Conservation (phyloP, 1,140 invertebrate genomes). For the Leptinotarsa undecemlineata region DNA sequence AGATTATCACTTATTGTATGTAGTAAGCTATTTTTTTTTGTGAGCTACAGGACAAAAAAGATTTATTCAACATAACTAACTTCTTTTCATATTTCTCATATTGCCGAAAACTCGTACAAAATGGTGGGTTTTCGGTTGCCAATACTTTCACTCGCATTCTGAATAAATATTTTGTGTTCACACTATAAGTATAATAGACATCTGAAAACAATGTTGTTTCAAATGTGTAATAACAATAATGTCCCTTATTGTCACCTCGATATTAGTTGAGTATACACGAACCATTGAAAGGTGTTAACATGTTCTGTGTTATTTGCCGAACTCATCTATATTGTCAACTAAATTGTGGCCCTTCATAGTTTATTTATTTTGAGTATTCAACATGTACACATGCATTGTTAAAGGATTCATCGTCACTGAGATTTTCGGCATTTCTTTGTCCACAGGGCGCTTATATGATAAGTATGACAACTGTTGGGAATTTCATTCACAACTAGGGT, state of each 20-base stretch:
- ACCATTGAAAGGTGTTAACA: not conserved
- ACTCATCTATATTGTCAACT: conserved; percentile 1
- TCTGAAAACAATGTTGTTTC: not conserved
- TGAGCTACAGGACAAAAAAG: too few relatives aligned
- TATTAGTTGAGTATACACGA: conserved; percentile 12
- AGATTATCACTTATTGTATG: too few relatives aligned
- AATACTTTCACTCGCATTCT: too few relatives aligned
- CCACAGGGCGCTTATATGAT: not conserved
- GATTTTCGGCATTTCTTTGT: conserved; percentile 6
- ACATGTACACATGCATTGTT: conserved; percentile 14
- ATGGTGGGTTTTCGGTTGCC: too few relatives aligned
- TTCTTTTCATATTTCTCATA: too few relatives aligned
- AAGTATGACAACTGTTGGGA: too few relatives aligned
- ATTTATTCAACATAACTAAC: too few relatives aligned
- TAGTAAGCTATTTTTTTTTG: too few relatives aligned
- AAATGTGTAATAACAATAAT: conserved; percentile 11
- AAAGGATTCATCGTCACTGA: conserved; percentile 9
- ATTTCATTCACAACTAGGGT: too few relatives aligned
- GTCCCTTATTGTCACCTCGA: conserved; percentile 9
- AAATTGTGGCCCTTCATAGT: conserved; percentile 7
- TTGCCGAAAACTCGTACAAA: too few relatives aligned
- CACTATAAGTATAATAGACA: not conserved
- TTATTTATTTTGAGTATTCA: conserved; percentile 14
- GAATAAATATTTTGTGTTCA: conserved; percentile 15
- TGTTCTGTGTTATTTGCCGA: not conserved